These are phyloP conservation scores for Dasyprocta punctata DNA, from an alignment of 2,113 vertebrate genomes.

Conservation along the genomic window DNA sequence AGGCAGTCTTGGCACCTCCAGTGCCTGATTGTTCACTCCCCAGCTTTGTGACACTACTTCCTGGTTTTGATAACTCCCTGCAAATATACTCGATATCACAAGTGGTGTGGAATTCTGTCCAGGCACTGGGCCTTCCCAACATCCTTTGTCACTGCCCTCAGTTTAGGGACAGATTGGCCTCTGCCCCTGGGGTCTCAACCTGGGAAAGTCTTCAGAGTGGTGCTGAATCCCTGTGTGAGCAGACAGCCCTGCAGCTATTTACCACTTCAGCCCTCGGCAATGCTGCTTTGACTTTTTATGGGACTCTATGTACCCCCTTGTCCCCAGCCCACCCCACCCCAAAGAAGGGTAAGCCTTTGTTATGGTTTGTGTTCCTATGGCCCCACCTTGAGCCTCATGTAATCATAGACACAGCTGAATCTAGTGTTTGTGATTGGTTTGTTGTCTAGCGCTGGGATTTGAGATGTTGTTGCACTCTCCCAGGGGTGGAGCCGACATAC, in stretches of 20 bases:
- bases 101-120: neutral
- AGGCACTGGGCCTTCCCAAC: neutral
- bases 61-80: neutral
- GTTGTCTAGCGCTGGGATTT: too few relatives aligned
- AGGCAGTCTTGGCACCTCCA: slow-evolving; percentile 60
- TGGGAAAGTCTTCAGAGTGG: neutral
- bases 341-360: neutral
- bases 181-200: neutral
- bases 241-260: neutral
- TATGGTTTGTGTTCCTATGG: too few relatives aligned
- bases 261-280: neutral
- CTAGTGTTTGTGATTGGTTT: too few relatives aligned
- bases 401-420: too few relatives aligned
- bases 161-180: neutral
- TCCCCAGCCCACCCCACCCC: neutral
- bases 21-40: neutral
- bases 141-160: neutral
- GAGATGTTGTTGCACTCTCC: too few relatives aligned
- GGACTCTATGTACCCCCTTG: too few relatives aligned
- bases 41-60: neutral
- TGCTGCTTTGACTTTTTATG: neutral
- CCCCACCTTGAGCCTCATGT: too few relatives aligned
- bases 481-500: too few relatives aligned
- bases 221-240: neutral
- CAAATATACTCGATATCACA: neutral